Percentiles rank a stretch among this genome's conserved stretches.
These are phyloP conservation scores for Aix galericulata DNA, from an alignment of 2,113 vertebrate genomes.

Conservation along the genomic window DNA sequence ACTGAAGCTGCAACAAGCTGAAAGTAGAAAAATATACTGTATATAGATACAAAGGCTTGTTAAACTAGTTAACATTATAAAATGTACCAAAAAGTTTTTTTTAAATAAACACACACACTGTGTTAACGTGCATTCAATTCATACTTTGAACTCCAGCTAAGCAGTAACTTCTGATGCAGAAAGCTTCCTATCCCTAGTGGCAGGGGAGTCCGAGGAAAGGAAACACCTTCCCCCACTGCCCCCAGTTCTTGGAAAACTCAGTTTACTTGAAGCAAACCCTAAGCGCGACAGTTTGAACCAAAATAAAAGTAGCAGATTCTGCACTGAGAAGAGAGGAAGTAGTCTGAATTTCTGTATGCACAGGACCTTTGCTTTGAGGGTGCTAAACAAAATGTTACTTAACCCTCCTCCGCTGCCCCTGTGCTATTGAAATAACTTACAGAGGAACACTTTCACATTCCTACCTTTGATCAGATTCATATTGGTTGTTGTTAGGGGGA, in stretches of 20 bases:
- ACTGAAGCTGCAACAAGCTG: constrained; percentile 30
- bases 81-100: constrained; percentile 35
- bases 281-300: background rate
- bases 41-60: constrained; percentile 34
- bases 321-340: background rate
- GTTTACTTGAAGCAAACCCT: constrained; percentile 17
- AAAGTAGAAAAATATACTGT: constrained; percentile 67
- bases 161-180: constrained; percentile 44
- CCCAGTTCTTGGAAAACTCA: background rate
- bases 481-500: background rate
- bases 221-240: background rate
- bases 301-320: background rate
- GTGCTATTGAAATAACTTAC: background rate
- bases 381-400: background rate
- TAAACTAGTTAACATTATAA: constrained; percentile 21
- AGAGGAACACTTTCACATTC: background rate
- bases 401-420: accelerated
- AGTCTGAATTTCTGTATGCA: background rate
- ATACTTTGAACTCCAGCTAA: background rate
- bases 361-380: background rate
- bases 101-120: background rate
- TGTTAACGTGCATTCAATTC: background rate
- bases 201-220: background rate
- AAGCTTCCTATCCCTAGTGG: constrained; percentile 1
- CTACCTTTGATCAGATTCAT: background rate